Conservation (phyloP, 1,140 invertebrate species). For the Zaprionus tsacasi region DNA sequence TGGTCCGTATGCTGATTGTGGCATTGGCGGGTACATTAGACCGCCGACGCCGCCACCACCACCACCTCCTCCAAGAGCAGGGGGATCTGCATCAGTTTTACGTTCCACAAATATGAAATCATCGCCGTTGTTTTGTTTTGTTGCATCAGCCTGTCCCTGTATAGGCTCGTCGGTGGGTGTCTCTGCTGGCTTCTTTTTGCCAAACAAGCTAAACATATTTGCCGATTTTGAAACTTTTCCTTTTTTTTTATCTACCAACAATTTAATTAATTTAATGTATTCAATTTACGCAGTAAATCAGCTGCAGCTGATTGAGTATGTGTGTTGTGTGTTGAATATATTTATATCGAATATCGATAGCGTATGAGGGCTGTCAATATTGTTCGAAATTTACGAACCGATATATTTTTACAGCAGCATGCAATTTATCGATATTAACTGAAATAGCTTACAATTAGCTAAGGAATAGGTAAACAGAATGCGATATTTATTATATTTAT, state of each 20-base stretch:
- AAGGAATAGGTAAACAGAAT: neutral
- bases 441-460: neutral
- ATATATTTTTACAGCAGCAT: too few species aligned
- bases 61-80: conserved; percentile 7
- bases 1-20: conserved; percentile 45
- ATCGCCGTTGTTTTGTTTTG: conserved; percentile 51
- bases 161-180: conserved; percentile 74
- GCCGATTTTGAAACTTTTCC: neutral
- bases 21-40: conserved; percentile 73
- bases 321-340: neutral
- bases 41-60: neutral
- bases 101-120: conserved; percentile 81
- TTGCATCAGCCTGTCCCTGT: conserved; percentile 63
- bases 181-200: conserved; percentile 70
- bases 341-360: neutral
- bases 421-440: neutral
- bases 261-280: neutral
- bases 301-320: neutral
- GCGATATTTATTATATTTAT: neutral
- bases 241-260: too few species aligned
- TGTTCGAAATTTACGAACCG: neutral
- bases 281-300: neutral
- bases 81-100: conserved; percentile 44
- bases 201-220: conserved; percentile 72
- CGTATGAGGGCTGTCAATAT: neutral